Evolutionary conservation across 2,797 vertebrate genomes (phyloP).

Genomic region (Luscinia megarhynchos): DNA sequence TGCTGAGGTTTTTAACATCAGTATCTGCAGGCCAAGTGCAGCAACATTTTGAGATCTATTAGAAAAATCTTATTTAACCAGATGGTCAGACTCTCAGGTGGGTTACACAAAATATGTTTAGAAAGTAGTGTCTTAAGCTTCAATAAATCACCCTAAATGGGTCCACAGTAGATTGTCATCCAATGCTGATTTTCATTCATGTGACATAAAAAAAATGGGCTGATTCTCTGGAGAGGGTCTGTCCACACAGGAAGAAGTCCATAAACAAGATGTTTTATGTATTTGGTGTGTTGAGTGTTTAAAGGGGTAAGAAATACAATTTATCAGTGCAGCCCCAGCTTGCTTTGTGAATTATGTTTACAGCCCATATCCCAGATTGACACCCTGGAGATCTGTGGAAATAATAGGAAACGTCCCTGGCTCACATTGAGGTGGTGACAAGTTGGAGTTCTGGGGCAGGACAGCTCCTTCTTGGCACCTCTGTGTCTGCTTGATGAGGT

Average conservation of each 20-base stretch:
- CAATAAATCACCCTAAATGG: constrained; percentile 13
- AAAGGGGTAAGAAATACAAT: background rate
- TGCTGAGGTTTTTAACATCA: background rate
- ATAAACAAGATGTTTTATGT: constrained; percentile 24
- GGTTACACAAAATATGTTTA: background rate
- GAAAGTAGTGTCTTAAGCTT: background rate
- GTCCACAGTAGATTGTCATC: background rate
- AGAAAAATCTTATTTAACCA: background rate
- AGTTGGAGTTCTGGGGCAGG: background rate
- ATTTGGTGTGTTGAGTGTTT: constrained; percentile 16
- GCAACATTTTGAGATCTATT: background rate
- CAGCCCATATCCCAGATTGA: background rate
- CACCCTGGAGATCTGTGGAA: background rate
- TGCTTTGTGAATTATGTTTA: constrained; percentile 3
- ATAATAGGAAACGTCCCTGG: background rate
- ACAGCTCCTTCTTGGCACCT: background rate
- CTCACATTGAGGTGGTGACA: background rate
- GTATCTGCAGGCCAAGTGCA: background rate
- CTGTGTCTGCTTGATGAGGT: background rate
- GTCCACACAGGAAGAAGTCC: constrained; percentile 7
- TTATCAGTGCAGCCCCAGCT: constrained; percentile 2
- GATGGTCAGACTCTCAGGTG: background rate
- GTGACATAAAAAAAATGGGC: background rate
- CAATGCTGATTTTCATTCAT: constrained; percentile 1
- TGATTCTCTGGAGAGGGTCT: constrained; percentile 2